Evolutionary conservation across 2,113 vertebrate genomes (phyloP).

Genomic region (Phocoena phocoena): DNA sequence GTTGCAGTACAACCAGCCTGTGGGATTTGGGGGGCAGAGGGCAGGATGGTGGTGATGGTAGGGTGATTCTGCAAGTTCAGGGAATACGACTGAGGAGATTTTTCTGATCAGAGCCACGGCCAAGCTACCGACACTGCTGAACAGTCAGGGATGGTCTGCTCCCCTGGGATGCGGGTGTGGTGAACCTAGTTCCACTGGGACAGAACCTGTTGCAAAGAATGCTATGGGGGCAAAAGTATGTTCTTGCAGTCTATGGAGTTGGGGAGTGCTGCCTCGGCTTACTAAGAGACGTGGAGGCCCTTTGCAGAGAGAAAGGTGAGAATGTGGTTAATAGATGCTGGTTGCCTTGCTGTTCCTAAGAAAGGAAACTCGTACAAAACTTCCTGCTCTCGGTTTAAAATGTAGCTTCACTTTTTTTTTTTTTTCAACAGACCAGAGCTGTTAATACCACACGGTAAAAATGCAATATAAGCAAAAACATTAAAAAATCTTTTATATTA

Average conservation of each 20-base stretch:
- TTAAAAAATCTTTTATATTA: background rate
- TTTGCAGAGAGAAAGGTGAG: background rate
- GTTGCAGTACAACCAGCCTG: background rate
- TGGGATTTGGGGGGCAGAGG: background rate
- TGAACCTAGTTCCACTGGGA: background rate
- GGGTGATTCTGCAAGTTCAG: background rate
- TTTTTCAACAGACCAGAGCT: background rate
- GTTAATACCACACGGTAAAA: background rate
- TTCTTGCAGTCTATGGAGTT: no score
- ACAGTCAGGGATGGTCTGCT: background rate
- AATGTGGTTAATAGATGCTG: background rate
- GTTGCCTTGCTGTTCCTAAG: background rate
- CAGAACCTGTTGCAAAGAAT: background rate
- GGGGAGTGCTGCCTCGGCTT: background rate
- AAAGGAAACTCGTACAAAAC: background rate
- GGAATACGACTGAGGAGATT: fast-evolving
- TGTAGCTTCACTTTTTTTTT: background rate
- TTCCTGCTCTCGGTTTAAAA: background rate
- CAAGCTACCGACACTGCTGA: background rate
- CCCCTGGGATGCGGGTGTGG: background rate
- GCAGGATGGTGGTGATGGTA: no score
- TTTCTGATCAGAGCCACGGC: background rate
- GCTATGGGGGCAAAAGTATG: background rate
- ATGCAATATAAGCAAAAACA: conserved; percentile 6
- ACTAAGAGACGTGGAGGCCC: background rate